phyloP scores from a whole-genome alignment of 2,113 vertebrate species.

The Hypomesus transpacificus region DNA sequence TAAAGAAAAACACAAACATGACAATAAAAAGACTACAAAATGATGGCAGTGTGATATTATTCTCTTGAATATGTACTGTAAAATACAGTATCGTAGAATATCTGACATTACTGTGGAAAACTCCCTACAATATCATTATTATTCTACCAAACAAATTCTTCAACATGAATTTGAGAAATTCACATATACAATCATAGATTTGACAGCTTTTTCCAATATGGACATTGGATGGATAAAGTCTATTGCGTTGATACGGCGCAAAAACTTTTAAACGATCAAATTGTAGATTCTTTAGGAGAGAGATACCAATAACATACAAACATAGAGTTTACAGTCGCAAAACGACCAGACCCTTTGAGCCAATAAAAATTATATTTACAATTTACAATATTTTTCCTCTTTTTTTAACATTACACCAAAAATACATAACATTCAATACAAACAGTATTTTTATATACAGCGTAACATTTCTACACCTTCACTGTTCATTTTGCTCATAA shows the following conservation, averaged over 20 bases:
- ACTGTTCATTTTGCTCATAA: too few relatives aligned
- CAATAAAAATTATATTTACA: background rate
- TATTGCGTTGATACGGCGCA: constrained; percentile 1
- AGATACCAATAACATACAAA: background rate
- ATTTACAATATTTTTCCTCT: background rate
- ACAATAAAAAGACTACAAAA: background rate
- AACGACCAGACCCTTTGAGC: background rate
- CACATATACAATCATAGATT: background rate
- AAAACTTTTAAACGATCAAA: constrained; percentile 2
- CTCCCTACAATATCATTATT: background rate
- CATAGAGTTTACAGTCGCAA: background rate
- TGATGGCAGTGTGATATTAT: background rate
- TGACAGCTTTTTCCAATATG: constrained; percentile 12
- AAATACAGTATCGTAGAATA: constrained; percentile 10
- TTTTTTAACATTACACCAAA: too few relatives aligned
- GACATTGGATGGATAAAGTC: background rate
- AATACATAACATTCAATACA: too few relatives aligned
- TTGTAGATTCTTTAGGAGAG: background rate
- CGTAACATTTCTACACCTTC: background rate
- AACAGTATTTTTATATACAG: background rate
- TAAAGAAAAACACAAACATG: background rate
- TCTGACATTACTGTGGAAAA: background rate
- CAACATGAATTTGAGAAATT: background rate
- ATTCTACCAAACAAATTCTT: constrained; percentile 9
- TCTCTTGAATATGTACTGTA: background rate